These are phyloP conservation scores for Proisotoma minuta DNA, from an alignment of 2,888 invertebrate genomes.

Conservation along the genomic window DNA sequence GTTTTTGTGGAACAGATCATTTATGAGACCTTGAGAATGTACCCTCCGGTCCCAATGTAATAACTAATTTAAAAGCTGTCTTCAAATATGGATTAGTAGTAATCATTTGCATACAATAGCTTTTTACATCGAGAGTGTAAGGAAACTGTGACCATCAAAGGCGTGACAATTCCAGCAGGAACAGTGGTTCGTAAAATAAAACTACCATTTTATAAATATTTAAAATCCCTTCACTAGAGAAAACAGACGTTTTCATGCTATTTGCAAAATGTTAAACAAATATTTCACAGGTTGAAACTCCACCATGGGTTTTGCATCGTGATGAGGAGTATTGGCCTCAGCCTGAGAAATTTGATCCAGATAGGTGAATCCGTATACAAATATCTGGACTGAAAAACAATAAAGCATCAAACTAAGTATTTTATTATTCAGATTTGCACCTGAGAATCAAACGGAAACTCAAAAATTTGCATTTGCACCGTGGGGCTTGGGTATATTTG, in stretches of 20 bases:
- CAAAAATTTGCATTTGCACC: slow-evolving; percentile 46
- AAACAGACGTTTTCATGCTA: neutral
- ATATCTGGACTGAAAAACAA: neutral
- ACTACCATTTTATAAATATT: neutral
- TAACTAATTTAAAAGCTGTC: neutral
- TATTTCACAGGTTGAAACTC: slow-evolving; percentile 36
- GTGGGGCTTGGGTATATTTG: slow-evolving; percentile 36
- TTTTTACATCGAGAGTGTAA: slow-evolving; percentile 45
- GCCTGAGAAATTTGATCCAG: slow-evolving; percentile 43
- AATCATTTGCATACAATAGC: slow-evolving; percentile 21
- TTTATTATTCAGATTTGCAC: slow-evolving; percentile 33
- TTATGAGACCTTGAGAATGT: slow-evolving; percentile 44
- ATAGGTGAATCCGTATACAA: slow-evolving; percentile 9
- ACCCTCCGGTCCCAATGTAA: slow-evolving; percentile 46
- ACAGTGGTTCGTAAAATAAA: slow-evolving; percentile 43
- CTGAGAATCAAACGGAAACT: slow-evolving; percentile 43
- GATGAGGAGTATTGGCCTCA: slow-evolving; percentile 46
- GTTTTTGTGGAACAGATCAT: slow-evolving; percentile 43
- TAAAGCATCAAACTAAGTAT: neutral
- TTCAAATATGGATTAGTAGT: neutral
- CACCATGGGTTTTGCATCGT: slow-evolving; percentile 43
- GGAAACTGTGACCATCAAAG: slow-evolving; percentile 45
- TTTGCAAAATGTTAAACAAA: neutral
- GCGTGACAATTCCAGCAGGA: slow-evolving; percentile 43
- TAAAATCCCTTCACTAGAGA: neutral